Percentiles rank a stretch among this genome's conserved stretches.
Conservation (phyloP, 2,113 vertebrate genomes). For the Chaetops frenatus region DNA sequence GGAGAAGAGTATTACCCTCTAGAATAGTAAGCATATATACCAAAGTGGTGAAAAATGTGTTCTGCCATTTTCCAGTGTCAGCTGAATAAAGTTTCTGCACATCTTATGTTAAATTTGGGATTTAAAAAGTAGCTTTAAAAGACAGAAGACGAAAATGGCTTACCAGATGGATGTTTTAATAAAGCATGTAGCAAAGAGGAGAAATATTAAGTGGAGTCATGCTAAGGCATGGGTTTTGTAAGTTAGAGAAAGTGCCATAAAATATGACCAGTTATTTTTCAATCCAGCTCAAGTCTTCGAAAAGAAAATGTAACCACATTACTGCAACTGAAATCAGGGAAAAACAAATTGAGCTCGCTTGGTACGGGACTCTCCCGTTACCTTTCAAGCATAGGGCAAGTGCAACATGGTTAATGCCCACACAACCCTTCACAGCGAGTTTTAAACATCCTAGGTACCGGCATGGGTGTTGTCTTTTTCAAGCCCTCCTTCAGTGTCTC, state of each 20-base stretch:
- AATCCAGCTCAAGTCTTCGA: background rate
- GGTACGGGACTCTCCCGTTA: background rate
- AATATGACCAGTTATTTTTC: background rate
- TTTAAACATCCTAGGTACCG: background rate
- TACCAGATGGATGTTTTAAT: conserved; percentile 7
- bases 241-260: background rate
- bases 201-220: background rate
- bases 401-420: background rate
- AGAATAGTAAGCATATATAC: background rate
- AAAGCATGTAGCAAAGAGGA: background rate
- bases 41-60: background rate
- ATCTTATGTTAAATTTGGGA: background rate
- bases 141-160: background rate
- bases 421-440: background rate
- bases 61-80: background rate
- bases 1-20: background rate
- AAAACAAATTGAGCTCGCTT: background rate
- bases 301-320: background rate
- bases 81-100: background rate
- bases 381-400: background rate
- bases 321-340: background rate
- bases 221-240: background rate
- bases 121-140: background rate
- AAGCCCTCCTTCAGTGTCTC: background rate
- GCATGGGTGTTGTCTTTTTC: background rate